A percentile compares a stretch with the other conserved stretches of the same genome.
Evolutionary conservation across 2,888 invertebrate genomes (phyloP).

Genomic region (Agrotis ipsilon): DNA sequence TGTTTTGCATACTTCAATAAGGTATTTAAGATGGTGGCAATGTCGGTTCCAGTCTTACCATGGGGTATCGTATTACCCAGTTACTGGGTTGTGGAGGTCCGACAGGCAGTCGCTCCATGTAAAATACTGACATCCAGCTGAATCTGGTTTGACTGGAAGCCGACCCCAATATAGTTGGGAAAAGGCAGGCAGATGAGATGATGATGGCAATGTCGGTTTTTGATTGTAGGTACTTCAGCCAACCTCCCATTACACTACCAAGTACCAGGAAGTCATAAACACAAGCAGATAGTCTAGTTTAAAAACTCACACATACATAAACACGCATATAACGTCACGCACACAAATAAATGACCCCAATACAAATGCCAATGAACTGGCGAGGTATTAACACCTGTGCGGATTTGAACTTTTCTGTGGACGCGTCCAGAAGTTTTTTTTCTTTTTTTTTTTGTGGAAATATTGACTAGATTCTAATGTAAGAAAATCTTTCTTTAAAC

Average conservation of each 20-base stretch:
- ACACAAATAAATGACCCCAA: slow-evolving; percentile 71
- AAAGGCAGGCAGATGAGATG: too few species aligned
- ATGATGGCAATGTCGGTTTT: too few species aligned
- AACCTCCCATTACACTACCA: background rate
- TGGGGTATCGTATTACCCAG: too few species aligned
- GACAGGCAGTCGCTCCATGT: too few species aligned
- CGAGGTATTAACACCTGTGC: slow-evolving; percentile 46
- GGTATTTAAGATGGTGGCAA: too few species aligned
- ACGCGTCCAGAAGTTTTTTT: background rate
- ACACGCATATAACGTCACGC: slow-evolving; percentile 46
- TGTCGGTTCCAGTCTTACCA: too few species aligned
- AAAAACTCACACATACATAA: slow-evolving; percentile 50
- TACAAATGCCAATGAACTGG: slow-evolving; percentile 72
- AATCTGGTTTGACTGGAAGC: too few species aligned
- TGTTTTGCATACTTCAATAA: too few species aligned
- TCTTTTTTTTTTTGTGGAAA: background rate
- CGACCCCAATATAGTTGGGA: too few species aligned
- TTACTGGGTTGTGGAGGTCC: too few species aligned
- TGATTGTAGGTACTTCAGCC: background rate
- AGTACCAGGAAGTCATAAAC: slow-evolving; percentile 55
- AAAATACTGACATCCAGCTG: too few species aligned
- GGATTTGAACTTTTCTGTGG: slow-evolving; percentile 32
- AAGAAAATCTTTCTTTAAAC: background rate
- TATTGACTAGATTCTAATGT: background rate
- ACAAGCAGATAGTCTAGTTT: slow-evolving; percentile 34